phyloP scores from a whole-genome alignment of 2,113 vertebrate genomes.

The Myodes glareolus region DNA sequence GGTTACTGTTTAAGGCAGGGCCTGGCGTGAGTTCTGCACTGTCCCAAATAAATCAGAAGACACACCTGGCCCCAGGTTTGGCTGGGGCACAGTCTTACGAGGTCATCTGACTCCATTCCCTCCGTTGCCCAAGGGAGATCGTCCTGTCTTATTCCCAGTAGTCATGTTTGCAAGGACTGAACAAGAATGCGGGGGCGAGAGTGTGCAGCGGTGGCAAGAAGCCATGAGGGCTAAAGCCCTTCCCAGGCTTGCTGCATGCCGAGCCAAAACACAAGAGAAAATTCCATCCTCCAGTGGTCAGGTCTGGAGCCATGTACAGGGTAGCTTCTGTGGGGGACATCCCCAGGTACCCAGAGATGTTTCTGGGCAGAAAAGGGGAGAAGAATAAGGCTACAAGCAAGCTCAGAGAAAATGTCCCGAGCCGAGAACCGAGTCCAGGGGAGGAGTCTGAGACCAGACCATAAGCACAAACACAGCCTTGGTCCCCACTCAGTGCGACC shows the following conservation, averaged over 20 bases:
- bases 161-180: neutral
- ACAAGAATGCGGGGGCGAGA: fast-evolving
- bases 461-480: fast-evolving
- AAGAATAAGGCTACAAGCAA: neutral
- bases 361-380: too few relatives aligned
- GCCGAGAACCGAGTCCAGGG: neutral
- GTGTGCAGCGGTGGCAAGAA: fast-evolving
- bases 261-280: neutral
- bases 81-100: neutral
- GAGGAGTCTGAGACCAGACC: fast-evolving
- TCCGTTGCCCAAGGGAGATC: neutral
- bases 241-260: neutral
- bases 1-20: neutral
- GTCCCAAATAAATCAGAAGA: neutral
- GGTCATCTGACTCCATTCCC: neutral
- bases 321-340: neutral
- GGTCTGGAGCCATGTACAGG: neutral
- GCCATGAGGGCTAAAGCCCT: fast-evolving
- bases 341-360: neutral
- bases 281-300: fast-evolving
- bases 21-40: neutral
- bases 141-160: fast-evolving
- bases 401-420: neutral
- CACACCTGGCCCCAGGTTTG: fast-evolving
- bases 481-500: fast-evolving